A percentile compares a stretch with the other conserved stretches of the same genome.
Evolutionary conservation across 2,113 vertebrate species (phyloP).

Genomic region (Crotalus viridis): DNA sequence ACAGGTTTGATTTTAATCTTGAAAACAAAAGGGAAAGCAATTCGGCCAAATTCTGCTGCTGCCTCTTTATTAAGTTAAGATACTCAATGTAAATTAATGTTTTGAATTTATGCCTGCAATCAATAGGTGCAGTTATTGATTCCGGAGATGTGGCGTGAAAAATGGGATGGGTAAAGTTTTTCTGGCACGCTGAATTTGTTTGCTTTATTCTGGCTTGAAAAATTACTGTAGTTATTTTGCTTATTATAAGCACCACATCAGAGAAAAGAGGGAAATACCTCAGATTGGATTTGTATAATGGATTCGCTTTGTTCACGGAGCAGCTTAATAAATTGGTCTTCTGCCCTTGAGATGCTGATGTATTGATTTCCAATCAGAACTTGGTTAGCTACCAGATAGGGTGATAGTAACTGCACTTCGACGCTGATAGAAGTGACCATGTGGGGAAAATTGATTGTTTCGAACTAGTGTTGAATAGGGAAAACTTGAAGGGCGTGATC

Average conservation of each 20-base stretch:
- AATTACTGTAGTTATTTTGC: conserved; percentile 46
- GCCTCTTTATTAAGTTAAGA: conserved; percentile 67
- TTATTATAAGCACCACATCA: conserved; percentile 32
- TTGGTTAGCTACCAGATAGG: background rate
- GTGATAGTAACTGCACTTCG: background rate
- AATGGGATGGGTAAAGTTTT: conserved; percentile 63
- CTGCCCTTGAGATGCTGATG: background rate
- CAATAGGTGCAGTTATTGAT: conserved; percentile 72
- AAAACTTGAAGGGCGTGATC: background rate
- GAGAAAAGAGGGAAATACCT: background rate
- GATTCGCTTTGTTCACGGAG: background rate
- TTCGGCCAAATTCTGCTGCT: conserved; percentile 68
- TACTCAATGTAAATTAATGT: conserved; percentile 72
- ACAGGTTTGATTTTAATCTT: conserved; percentile 42
- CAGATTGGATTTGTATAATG: background rate
- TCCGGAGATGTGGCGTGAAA: conserved; percentile 47
- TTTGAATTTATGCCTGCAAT: conserved; percentile 69
- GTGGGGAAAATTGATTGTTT: background rate
- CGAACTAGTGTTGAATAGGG: background rate
- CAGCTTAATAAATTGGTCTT: background rate
- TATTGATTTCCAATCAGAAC: background rate
- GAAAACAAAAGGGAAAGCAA: conserved; percentile 69
- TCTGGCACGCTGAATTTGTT: conserved; percentile 49
- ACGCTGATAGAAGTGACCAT: background rate
- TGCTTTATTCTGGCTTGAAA: conserved; percentile 32